These are phyloP conservation scores for Eciton burchellii DNA, from an alignment of 1,140 invertebrate species.

Conservation along the genomic window DNA sequence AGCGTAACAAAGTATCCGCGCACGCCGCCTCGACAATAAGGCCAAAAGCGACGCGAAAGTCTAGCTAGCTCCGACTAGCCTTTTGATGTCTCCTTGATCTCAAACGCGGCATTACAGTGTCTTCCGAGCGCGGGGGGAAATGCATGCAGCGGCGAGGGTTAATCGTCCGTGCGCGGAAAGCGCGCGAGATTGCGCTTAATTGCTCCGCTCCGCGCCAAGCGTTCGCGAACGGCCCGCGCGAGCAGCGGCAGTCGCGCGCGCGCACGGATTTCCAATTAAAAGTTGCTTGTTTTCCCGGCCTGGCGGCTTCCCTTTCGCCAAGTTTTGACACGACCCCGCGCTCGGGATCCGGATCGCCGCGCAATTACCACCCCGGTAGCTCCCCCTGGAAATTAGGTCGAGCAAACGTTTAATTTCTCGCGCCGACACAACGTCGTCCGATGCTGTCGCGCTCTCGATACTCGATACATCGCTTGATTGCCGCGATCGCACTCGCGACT, in stretches of 20 bases:
- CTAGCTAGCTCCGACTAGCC: not conserved
- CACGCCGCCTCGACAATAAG: too few species aligned
- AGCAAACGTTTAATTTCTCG: slow-evolving; percentile 64
- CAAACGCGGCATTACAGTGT: slow-evolving; percentile 7
- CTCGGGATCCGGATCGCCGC: slow-evolving; percentile 10
- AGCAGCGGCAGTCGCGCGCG: slow-evolving; percentile 40
- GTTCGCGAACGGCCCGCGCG: slow-evolving; percentile 7
- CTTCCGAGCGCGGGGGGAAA: not conserved
- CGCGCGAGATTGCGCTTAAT: slow-evolving; percentile 20
- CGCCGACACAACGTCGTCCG: slow-evolving; percentile 31
- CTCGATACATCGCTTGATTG: too few species aligned
- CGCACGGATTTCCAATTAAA: slow-evolving; percentile 48
- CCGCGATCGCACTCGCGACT: too few species aligned
- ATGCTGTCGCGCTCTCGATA: too few species aligned
- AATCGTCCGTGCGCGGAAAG: slow-evolving; percentile 25
- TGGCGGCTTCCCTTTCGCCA: slow-evolving; percentile 12
- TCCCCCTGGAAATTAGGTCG: slow-evolving; percentile 59
- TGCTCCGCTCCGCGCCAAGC: slow-evolving; percentile 1
- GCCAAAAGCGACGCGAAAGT: not conserved
- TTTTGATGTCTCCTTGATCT: not conserved
- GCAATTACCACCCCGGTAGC: slow-evolving; percentile 48
- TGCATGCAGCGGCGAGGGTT: slow-evolving; percentile 30
- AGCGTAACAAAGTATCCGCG: too few species aligned
- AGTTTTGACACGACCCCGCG: slow-evolving; percentile 26
- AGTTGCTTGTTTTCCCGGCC: slow-evolving; percentile 49